These are phyloP conservation scores for Corapipo altera DNA, from an alignment of 2,113 vertebrate genomes.

Conservation along the genomic window DNA sequence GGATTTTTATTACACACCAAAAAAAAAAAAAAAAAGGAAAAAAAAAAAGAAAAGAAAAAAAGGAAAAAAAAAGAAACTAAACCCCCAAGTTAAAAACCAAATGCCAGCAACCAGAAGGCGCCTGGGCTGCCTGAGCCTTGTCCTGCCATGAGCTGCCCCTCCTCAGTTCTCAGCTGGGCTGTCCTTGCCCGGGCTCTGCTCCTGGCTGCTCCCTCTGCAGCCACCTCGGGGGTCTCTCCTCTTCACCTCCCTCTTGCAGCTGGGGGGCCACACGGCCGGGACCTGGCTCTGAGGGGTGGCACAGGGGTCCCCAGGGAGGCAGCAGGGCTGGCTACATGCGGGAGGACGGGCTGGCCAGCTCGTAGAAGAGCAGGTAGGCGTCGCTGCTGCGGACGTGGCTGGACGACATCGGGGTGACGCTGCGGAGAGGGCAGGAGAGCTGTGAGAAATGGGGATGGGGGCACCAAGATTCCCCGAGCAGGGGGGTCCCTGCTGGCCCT, in stretches of 20 bases:
- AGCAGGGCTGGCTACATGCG: conserved; percentile 77
- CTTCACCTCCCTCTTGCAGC: conserved; percentile 13
- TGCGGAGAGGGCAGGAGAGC: conserved; percentile 31
- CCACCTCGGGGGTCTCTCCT: conserved; percentile 9
- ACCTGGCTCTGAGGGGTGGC: not conserved
- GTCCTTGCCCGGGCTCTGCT: not conserved
- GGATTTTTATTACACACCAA: conserved; percentile 60
- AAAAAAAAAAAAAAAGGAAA: not conserved
- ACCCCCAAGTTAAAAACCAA: not conserved
- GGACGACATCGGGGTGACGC: conserved; percentile 93
- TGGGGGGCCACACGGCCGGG: not conserved
- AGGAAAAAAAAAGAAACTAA: not conserved
- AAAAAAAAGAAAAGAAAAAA: not conserved
- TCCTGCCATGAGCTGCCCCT: not conserved
- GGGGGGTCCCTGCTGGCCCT: accelerated
- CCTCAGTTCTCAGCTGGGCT: not conserved
- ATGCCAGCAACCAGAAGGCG: not conserved
- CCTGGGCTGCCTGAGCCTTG: not conserved
- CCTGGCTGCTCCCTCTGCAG: conserved; percentile 1
- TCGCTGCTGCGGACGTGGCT: conserved; percentile 96
- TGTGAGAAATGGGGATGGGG: not conserved
- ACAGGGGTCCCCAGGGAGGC: not conserved
- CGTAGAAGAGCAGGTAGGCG: conserved; percentile 96
- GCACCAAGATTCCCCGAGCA: not conserved
- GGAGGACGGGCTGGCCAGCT: conserved; percentile 87